Conservation (phyloP, 2,113 vertebrate genomes). For the Halichoerus grypus region DNA sequence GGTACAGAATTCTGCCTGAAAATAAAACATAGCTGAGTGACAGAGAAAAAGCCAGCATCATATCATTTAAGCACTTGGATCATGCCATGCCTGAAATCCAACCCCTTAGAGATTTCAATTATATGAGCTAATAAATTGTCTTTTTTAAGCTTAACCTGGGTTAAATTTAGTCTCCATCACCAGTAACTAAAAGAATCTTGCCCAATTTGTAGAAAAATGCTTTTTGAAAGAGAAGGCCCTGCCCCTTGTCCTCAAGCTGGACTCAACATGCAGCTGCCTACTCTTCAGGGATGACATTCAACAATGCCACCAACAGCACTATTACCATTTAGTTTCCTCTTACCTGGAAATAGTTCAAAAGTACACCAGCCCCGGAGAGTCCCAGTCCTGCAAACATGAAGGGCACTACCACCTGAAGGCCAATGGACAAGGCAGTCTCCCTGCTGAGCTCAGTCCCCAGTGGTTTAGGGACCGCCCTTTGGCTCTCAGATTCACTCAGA, state of each 20-base stretch:
- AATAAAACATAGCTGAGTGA: neutral
- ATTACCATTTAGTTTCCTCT: slow-evolving; percentile 63
- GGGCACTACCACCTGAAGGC: slow-evolving; percentile 90
- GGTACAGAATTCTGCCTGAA: neutral
- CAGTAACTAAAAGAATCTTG: neutral
- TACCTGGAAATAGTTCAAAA: slow-evolving; percentile 94
- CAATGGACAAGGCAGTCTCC: slow-evolving; percentile 88
- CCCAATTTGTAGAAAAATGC: neutral
- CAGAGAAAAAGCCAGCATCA: neutral
- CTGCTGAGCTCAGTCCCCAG: slow-evolving; percentile 84
- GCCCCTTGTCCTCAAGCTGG: neutral
- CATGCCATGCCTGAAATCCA: neutral
- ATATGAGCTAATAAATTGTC: neutral
- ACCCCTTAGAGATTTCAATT: neutral
- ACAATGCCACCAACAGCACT: neutral
- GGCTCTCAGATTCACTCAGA: slow-evolving; percentile 76
- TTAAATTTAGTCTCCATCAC: neutral
- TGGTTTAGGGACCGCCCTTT: slow-evolving; percentile 77
- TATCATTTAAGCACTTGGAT: neutral
- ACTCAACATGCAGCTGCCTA: neutral
- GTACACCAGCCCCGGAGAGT: slow-evolving; percentile 92
- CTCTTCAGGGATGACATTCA: accelerated
- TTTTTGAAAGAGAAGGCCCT: neutral
- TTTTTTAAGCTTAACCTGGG: neutral
- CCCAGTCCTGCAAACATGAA: slow-evolving; percentile 93